phyloP scores from a whole-genome alignment of 2,888 invertebrate species.

The Polydrusus cervinus region DNA sequence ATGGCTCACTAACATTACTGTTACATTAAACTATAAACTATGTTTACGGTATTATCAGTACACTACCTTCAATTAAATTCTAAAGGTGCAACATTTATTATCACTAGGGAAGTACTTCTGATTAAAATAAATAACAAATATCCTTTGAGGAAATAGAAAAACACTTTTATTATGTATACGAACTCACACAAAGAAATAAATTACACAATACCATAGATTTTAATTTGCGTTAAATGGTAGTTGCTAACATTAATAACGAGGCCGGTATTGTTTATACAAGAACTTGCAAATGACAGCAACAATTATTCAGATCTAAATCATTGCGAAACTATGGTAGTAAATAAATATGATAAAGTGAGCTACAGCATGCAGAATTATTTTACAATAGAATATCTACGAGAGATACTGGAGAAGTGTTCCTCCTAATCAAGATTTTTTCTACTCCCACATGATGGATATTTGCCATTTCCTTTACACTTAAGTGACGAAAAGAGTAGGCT shows the following conservation, averaged over 20 bases:
- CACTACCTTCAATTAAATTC: not conserved
- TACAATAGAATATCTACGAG: not conserved
- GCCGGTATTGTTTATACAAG: slow-evolving; percentile 45
- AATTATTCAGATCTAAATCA: slow-evolving; percentile 40
- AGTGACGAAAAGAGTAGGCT: too few species aligned
- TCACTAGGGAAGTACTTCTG: not conserved
- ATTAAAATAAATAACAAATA: slow-evolving; percentile 15
- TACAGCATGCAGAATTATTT: slow-evolving; percentile 1
- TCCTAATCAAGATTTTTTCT: too few species aligned
- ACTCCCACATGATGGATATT: too few species aligned
- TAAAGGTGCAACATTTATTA: not conserved
- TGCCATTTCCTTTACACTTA: too few species aligned
- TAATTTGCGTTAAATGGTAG: slow-evolving; percentile 32
- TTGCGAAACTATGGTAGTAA: slow-evolving; percentile 38
- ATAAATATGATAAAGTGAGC: slow-evolving; percentile 33
- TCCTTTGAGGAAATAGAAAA: slow-evolving; percentile 16
- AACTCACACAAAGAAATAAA: slow-evolving; percentile 31
- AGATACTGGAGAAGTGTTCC: too few species aligned
- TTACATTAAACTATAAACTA: too few species aligned
- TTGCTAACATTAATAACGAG: slow-evolving; percentile 44
- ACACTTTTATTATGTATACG: slow-evolving; percentile 5
- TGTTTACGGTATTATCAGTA: too few species aligned
- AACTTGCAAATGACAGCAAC: slow-evolving; percentile 40
- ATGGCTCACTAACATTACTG: too few species aligned
- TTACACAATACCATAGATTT: slow-evolving; percentile 32